A percentile compares a stretch with the other conserved stretches of the same genome.
Evolutionary conservation across 2,888 invertebrate species (phyloP).

Genomic region (Galerucella nymphaeae): DNA sequence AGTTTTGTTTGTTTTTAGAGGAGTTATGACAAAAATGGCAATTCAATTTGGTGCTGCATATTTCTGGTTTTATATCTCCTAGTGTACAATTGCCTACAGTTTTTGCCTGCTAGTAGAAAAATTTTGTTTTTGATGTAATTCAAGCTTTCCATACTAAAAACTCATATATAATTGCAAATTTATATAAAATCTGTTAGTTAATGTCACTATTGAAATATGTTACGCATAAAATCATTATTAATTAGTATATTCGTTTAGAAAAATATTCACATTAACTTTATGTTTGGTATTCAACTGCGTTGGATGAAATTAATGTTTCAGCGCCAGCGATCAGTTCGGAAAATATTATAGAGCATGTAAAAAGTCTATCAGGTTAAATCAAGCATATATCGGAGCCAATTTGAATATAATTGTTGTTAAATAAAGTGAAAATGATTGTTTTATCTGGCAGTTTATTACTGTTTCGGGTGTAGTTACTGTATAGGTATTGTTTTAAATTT

Average conservation of each 20-base stretch:
- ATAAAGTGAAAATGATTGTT: not conserved
- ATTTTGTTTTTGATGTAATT: too few species aligned
- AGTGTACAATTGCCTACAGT: too few species aligned
- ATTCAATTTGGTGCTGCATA: too few species aligned
- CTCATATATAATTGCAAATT: too few species aligned
- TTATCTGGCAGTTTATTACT: not conserved
- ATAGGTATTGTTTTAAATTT: too few species aligned
- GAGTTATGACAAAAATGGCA: too few species aligned
- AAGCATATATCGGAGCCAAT: constrained; percentile 1
- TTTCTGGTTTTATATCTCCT: too few species aligned
- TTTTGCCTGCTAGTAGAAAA: too few species aligned
- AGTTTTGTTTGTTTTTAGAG: too few species aligned
- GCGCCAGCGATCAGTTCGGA: constrained; percentile 1
- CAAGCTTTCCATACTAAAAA: too few species aligned
- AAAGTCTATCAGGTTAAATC: constrained; percentile 3
- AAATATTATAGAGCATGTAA: not conserved
- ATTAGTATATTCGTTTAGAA: not conserved
- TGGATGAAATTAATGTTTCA: constrained; percentile 11
- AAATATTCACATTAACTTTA: constrained; percentile 1
- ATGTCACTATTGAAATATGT: not conserved
- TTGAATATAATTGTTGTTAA: not conserved
- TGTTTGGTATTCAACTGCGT: not conserved
- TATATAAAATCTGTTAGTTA: too few species aligned
- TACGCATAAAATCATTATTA: not conserved
- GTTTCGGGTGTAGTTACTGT: not conserved